Percentiles rank a stretch among this genome's conserved stretches.
Evolutionary conservation across 2,888 invertebrate species (phyloP).

Genomic region (Thyatira batis): DNA sequence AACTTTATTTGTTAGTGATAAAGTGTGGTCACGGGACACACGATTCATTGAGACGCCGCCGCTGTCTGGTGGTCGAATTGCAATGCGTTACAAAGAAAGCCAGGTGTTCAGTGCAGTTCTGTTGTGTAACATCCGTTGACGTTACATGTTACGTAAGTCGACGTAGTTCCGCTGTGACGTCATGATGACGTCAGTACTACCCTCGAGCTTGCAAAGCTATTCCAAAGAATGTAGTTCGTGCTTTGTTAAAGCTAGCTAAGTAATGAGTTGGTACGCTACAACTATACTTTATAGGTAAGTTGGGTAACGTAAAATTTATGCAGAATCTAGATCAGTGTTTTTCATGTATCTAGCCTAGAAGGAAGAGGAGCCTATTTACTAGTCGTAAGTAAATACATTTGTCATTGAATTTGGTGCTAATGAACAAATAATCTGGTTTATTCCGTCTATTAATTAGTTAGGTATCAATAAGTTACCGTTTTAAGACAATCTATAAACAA

Average conservation of each 20-base stretch:
- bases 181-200: not conserved
- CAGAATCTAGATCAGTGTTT: too few relatives aligned
- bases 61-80: slow-evolving; percentile 20
- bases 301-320: not conserved
- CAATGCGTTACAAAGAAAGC: slow-evolving; percentile 34
- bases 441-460: too few relatives aligned
- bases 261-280: not conserved
- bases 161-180: not conserved
- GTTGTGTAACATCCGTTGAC: slow-evolving; percentile 34
- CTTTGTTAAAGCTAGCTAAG: not conserved
- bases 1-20: slow-evolving; percentile 32
- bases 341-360: too few relatives aligned
- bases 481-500: too few relatives aligned
- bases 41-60: slow-evolving; percentile 34
- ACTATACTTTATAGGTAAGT: not conserved
- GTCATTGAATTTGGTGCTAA: too few relatives aligned
- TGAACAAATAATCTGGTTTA: too few relatives aligned
- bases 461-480: too few relatives aligned
- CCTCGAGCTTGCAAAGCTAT: not conserved
- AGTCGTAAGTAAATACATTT: too few relatives aligned
- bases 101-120: slow-evolving; percentile 50
- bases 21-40: slow-evolving; percentile 3
- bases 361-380: too few relatives aligned
- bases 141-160: slow-evolving; percentile 14
- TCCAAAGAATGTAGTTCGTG: not conserved